A percentile compares a stretch with the other conserved stretches of the same genome.
These are phyloP conservation scores for Agriopis aurantiaria DNA, from an alignment of 2,888 invertebrate species.

Conservation along the genomic window DNA sequence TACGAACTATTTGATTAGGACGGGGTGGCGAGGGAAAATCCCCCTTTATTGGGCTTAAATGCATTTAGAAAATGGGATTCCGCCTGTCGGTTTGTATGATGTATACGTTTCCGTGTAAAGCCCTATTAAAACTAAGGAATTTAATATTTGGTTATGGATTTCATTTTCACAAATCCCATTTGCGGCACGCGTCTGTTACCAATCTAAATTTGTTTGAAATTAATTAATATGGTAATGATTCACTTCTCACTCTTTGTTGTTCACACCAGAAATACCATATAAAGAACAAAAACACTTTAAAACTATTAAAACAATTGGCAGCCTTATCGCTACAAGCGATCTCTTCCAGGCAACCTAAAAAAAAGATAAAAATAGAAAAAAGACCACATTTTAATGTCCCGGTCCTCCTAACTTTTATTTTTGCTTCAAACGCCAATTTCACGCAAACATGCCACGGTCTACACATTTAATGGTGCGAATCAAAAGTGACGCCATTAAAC, in stretches of 20 bases:
- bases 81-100: slow-evolving; percentile 64
- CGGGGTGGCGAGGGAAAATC: slow-evolving; percentile 48
- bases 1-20: slow-evolving; percentile 82
- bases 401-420: not conserved
- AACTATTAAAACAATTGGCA: too few relatives aligned
- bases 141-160: slow-evolving; percentile 56
- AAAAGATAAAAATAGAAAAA: too few relatives aligned
- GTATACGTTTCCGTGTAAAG: slow-evolving; percentile 57
- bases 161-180: slow-evolving; percentile 50
- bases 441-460: slow-evolving; percentile 57
- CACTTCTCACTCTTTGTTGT: too few relatives aligned
- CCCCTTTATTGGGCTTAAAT: slow-evolving; percentile 67
- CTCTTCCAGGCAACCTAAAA: too few relatives aligned
- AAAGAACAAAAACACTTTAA: too few relatives aligned
- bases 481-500: slow-evolving; percentile 62
- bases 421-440: slow-evolving; percentile 45
- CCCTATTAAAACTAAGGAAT: slow-evolving; percentile 46
- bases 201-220: slow-evolving; percentile 28
- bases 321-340: too few relatives aligned
- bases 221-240: slow-evolving; percentile 24
- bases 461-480: slow-evolving; percentile 52
- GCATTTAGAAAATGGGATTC: slow-evolving; percentile 75
- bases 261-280: not conserved
- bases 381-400: not conserved
- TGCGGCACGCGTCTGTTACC: slow-evolving; percentile 39